Evolutionary conservation across 2,888 invertebrate species (phyloP).

Genomic region (Encarsia formosa): DNA sequence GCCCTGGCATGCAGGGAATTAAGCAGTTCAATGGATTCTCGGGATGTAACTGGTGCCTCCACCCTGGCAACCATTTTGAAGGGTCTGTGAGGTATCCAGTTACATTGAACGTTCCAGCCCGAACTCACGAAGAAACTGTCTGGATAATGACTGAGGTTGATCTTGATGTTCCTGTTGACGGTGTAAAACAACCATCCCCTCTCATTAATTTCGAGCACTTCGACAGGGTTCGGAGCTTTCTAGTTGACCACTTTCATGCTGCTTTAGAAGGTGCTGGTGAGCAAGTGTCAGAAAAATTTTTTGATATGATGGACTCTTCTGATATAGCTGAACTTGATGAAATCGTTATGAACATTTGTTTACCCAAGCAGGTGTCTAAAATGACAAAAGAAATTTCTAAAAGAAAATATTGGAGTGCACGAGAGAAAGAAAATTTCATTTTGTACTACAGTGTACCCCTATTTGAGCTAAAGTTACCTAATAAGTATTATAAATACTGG

Average conservation of each 20-base stretch:
- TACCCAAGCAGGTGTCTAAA: too few species aligned
- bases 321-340: background rate
- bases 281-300: background rate
- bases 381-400: background rate
- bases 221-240: background rate
- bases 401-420: background rate
- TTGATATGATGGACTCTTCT: background rate
- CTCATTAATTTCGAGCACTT: background rate
- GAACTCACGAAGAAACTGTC: background rate
- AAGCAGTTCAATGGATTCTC: background rate
- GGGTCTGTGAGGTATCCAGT: background rate
- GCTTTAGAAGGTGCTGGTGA: background rate
- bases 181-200: too few species aligned
- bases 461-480: background rate
- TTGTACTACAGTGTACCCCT: background rate
- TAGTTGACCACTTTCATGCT: background rate
- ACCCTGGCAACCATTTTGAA: background rate
- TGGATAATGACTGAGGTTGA: background rate
- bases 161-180: background rate
- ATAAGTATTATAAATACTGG: background rate
- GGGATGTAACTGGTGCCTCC: too few species aligned
- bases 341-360: background rate
- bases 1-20: background rate
- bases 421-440: too few species aligned
- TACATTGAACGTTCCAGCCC: background rate